Evolutionary conservation across 2,797 vertebrate species (phyloP).

Genomic region (Acrossocheilus fasciatus): DNA sequence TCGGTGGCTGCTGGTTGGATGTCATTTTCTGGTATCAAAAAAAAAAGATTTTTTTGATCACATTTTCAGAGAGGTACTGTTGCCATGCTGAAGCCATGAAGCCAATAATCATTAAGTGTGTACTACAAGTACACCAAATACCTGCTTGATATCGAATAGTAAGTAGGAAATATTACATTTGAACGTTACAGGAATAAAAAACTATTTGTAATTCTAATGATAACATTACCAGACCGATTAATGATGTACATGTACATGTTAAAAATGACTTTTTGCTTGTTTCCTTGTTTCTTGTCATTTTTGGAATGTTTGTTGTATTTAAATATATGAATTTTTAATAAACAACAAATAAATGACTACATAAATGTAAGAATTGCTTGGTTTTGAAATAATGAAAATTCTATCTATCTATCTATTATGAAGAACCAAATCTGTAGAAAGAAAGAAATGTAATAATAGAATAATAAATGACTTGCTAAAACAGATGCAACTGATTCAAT

Average conservation of each 20-base stretch:
- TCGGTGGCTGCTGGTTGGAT: background rate
- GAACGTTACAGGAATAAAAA: background rate
- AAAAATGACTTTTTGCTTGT: background rate
- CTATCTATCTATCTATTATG: background rate
- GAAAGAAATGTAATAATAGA: background rate
- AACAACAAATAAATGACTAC: background rate
- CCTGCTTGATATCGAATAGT: background rate
- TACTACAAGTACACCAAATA: background rate
- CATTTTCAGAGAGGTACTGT: background rate
- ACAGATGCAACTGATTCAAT: background rate
- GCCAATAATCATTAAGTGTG: background rate
- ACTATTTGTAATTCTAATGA: background rate
- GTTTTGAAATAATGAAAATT: background rate
- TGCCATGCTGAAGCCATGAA: background rate
- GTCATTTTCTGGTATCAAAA: background rate
- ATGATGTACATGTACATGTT: constrained; percentile 4
- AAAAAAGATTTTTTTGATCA: background rate
- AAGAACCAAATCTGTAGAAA: background rate
- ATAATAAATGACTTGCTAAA: background rate
- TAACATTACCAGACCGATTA: background rate
- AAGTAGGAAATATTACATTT: background rate
- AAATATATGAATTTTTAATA: constrained; percentile 22
- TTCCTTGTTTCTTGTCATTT: background rate
- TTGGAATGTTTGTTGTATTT: constrained; percentile 26
- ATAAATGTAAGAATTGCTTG: background rate